Evolutionary conservation across 1,140 invertebrate genomes (phyloP).

Genomic region (Philaenus spumarius): DNA sequence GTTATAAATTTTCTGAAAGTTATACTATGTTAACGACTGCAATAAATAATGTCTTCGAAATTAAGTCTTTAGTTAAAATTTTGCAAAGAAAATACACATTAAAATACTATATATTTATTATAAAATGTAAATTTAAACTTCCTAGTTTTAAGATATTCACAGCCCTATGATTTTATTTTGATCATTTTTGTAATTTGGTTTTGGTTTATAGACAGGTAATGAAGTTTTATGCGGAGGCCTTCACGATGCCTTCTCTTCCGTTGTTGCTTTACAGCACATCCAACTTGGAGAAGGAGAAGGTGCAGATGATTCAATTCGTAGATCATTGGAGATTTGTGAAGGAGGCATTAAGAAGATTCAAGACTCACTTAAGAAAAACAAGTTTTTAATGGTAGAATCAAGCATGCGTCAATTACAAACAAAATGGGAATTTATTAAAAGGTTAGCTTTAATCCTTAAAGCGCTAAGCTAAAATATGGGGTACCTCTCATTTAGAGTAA

Average conservation of each 20-base stretch:
- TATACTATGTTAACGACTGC: no score
- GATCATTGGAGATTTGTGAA: conserved; percentile 55
- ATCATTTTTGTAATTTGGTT: no score
- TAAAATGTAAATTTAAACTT: no score
- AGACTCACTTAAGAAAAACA: conserved; percentile 53
- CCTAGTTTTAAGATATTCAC: no score
- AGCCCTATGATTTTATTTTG: not conserved
- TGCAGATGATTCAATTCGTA: conserved; percentile 53
- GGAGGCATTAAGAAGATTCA: conserved; percentile 51
- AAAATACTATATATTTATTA: no score
- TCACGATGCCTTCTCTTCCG: conserved; percentile 52
- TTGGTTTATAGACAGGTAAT: conserved; percentile 27
- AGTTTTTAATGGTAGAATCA: conserved; percentile 49
- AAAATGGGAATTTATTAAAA: conserved; percentile 59
- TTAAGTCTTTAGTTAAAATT: no score
- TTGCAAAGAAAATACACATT: no score
- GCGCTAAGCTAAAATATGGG: no score
- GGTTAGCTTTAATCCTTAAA: no score
- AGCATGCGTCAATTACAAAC: conserved; percentile 50
- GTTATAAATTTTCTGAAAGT: no score
- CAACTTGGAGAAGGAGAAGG: conserved; percentile 32
- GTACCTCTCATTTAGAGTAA: no score
- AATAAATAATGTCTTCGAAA: no score
- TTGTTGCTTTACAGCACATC: conserved; percentile 53
- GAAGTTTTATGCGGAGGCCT: conserved; percentile 38